Evolutionary conservation across 53 echinoderm and acorn worm genomes (phyloP).

Genomic region (Paelopatides confundens): DNA sequence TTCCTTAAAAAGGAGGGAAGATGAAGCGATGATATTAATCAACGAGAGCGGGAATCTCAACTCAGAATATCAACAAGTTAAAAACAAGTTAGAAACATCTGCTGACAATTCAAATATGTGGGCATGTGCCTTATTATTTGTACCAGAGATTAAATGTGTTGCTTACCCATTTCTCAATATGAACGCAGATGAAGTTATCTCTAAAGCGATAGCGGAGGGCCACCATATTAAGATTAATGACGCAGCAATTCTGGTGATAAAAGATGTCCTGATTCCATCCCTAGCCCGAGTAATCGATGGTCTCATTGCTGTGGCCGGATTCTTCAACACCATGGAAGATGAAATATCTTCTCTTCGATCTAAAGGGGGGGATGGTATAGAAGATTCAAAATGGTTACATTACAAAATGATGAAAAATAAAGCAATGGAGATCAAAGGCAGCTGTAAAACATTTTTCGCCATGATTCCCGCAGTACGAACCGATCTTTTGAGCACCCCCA

Average conservation of each 20-base stretch:
- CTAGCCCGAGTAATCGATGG: not conserved
- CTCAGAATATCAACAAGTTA: not conserved
- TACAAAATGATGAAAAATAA: not conserved
- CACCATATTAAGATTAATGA: not conserved
- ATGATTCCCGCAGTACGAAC: conserved; percentile 1
- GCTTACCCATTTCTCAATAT: not conserved
- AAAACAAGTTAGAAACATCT: not conserved
- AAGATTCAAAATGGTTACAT: not conserved
- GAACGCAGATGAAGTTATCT: not conserved
- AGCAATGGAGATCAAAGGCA: conserved; percentile 8
- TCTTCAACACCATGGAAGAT: not conserved
- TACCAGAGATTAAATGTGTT: not conserved
- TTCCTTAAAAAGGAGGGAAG: not conserved
- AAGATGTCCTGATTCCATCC: not conserved
- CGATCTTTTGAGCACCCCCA: conserved; percentile 3
- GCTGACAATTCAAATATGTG: not conserved
- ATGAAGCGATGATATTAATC: conserved; percentile 5
- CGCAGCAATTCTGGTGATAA: not conserved
- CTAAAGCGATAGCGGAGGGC: not conserved
- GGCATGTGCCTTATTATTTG: not conserved
- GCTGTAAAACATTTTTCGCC: not conserved
- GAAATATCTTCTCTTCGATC: not conserved
- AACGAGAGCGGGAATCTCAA: not conserved
- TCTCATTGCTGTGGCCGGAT: not conserved
- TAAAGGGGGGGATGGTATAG: not conserved